Evolutionary conservation across 2,113 vertebrate species (phyloP), one percentile per base, ranked within the genome.

Genomic region (Puffinus mauretanicus): DNA sequence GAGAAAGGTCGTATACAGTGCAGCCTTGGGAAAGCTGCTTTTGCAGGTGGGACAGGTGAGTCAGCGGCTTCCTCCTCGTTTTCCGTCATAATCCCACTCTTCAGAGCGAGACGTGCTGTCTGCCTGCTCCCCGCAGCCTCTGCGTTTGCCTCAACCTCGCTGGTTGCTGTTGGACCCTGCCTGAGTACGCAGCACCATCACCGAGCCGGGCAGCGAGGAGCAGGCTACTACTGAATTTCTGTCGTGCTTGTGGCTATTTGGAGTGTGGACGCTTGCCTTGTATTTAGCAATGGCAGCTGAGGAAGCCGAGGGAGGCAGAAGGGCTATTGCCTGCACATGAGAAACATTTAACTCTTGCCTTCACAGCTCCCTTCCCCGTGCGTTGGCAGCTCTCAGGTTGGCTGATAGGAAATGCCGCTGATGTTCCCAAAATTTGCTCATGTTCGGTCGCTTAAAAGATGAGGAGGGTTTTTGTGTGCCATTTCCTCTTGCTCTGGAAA

Each of bases 61-160:
- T 84, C 76, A 80, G 72, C 70, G 67, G 16, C 95, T 86, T 86
- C 82, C 90, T 96, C 78, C 86, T 86, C 49, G 0, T 95, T 86
- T 76, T 61, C 64, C 5, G 0, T 91, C 64, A 40, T 83, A 86
- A 88, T 82, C 88, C 70, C 30, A 5, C 82, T 88, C 82, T 61
- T 51, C 16, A 5, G 77, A 93, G 88, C 0, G 1, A 73, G 83
- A 25, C 0, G 1, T 77, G 86, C 90, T 82, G 18, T 18, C 66
- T 84, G 57, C 82, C 83, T 47, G 40, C 78, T 80, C 84, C 55
- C 82, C 10, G 5, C 13, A 89, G 64, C 36, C 65, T 84, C 75
- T 69, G 19, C 14, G 1, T 51, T 57, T 40, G 25, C 27, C 60
- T 91, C 67, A 18, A 0, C 89, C 25, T 29, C 17, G 46, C 51